Conservation (phyloP, 2,797 vertebrate species). For the Pseudopleuronectes americanus region DNA sequence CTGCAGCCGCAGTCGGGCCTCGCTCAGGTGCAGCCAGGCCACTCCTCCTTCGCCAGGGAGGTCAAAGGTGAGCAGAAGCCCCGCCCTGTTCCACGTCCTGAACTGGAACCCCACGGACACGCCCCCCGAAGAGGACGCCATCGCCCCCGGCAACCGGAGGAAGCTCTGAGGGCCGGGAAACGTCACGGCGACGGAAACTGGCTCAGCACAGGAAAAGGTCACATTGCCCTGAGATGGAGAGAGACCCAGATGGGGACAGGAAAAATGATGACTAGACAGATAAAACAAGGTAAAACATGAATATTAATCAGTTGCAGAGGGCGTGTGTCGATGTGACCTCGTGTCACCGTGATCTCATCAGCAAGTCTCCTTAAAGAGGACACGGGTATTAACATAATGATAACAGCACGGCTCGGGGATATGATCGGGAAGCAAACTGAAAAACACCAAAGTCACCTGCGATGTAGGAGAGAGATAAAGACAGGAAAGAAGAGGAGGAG, state of each 20-base stretch:
- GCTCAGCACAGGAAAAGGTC: conserved; percentile 89
- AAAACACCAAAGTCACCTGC: conserved; percentile 56
- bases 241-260: background rate
- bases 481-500: background rate
- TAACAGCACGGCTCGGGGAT: conserved; percentile 53
- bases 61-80: conserved; percentile 87
- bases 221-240: conserved; percentile 86
- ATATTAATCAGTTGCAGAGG: conserved; percentile 67
- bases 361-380: conserved; percentile 69
- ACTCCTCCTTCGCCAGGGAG: conserved; percentile 78
- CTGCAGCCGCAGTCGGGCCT: conserved; percentile 86
- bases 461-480: conserved; percentile 38
- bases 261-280: conserved; percentile 30
- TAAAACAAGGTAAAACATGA: conserved; percentile 53
- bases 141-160: conserved; percentile 81
- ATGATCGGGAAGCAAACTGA: conserved; percentile 42
- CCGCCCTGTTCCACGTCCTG: conserved; percentile 92
- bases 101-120: conserved; percentile 86
- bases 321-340: conserved; percentile 49
- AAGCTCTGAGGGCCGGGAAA: conserved; percentile 88
- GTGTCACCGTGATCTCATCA: conserved; percentile 67
- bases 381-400: conserved; percentile 67
- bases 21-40: conserved; percentile 85
- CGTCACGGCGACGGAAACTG: conserved; percentile 87
- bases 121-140: conserved; percentile 48